Evolutionary conservation across 2,113 vertebrate genomes (phyloP).

Genomic region (Alouatta palliata): DNA sequence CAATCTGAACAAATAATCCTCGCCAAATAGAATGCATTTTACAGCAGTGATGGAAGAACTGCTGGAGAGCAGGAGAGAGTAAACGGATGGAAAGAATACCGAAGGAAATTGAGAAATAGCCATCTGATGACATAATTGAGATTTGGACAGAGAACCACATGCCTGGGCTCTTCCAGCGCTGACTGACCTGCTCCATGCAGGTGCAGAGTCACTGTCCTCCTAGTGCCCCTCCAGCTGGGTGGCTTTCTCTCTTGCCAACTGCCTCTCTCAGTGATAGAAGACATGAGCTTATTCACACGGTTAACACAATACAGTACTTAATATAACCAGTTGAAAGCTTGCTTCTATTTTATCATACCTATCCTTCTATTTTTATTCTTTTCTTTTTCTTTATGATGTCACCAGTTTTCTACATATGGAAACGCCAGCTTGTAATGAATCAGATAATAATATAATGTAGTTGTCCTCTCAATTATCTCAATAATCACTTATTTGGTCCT

Average conservation of each 20-base stretch:
- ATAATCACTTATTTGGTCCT: neutral
- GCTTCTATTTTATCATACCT: neutral
- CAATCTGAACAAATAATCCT: conserved; percentile 38
- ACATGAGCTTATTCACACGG: neutral
- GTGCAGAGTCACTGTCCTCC: neutral
- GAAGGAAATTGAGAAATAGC: conserved; percentile 52
- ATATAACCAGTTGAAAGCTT: neutral
- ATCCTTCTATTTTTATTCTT: neutral
- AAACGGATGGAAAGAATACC: conserved; percentile 54
- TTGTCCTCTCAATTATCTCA: neutral
- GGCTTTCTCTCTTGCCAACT: neutral
- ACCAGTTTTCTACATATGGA: neutral
- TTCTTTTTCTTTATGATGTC: neutral
- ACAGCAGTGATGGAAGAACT: conserved; percentile 30
- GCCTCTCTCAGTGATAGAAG: neutral
- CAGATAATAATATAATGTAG: neutral
- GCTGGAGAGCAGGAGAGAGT: conserved; percentile 16
- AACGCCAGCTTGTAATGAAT: neutral
- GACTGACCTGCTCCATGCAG: conserved; percentile 49
- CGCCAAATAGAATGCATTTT: conserved; percentile 32
- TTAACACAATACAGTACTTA: neutral
- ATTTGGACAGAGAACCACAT: conserved; percentile 39
- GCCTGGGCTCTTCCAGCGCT: neutral
- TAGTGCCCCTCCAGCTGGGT: neutral
- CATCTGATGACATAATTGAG: conserved; percentile 51